Percentiles rank a stretch among this genome's conserved stretches.
These are phyloP conservation scores for Ricordea florida DNA, from an alignment of 92 coral and sea anemone species.

Conservation along the genomic window DNA sequence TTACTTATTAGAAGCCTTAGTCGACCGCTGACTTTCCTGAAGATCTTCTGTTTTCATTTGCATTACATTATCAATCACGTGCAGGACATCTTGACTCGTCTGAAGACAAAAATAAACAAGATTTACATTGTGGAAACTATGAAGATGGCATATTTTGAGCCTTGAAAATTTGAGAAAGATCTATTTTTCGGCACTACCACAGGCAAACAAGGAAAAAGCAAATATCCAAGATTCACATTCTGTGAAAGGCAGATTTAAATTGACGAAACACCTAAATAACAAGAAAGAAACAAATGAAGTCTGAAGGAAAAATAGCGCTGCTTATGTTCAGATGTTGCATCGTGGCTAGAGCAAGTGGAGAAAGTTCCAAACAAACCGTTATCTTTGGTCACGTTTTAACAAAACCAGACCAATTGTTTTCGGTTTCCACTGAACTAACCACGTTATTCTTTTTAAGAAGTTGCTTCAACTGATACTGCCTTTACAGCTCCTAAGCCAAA, in stretches of 20 bases:
- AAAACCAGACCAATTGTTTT: no score
- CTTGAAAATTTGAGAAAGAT: no score
- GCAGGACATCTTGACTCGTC: slow-evolving; percentile 78
- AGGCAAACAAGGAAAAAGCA: background rate
- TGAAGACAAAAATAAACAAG: background rate
- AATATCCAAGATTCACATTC: background rate
- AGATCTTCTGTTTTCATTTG: slow-evolving; percentile 51
- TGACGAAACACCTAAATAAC: background rate
- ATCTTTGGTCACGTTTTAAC: no score
- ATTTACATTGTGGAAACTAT: background rate
- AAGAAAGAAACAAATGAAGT: background rate
- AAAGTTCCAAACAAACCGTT: no score
- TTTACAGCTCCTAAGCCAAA: no score
- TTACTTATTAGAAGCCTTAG: slow-evolving; percentile 74
- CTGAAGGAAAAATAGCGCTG: no score
- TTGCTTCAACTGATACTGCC: no score
- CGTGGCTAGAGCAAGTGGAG: no score
- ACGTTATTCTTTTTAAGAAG: no score
- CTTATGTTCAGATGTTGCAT: no score
- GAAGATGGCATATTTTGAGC: no score
- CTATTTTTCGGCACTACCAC: background rate
- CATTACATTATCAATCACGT: slow-evolving; percentile 70
- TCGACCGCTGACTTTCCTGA: slow-evolving; percentile 49
- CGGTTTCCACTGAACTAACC: no score
- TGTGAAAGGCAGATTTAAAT: background rate